phyloP scores from a whole-genome alignment of 2,797 vertebrate genomes.

The Neopelma chrysocephalum region DNA sequence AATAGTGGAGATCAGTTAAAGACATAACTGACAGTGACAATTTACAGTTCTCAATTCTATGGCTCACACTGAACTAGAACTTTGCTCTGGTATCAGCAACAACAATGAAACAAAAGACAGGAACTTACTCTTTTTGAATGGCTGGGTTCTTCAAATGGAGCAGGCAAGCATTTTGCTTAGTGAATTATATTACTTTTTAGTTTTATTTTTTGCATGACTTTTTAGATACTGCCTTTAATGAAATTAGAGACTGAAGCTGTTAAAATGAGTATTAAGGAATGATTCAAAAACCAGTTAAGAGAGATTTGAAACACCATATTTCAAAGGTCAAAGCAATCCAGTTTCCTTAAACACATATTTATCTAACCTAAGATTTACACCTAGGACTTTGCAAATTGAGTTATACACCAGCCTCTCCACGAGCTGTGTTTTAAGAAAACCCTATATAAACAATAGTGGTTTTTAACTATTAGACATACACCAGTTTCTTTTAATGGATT shows the following conservation, averaged over 20 bases:
- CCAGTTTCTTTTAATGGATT: background rate
- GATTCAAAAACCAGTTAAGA: background rate
- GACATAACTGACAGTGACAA: background rate
- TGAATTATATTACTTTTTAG: background rate
- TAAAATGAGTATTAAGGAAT: background rate
- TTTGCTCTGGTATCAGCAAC: background rate
- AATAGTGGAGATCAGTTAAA: background rate
- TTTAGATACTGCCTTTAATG: background rate
- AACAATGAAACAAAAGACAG: background rate
- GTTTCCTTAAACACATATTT: background rate
- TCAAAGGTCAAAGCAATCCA: constrained; percentile 20
- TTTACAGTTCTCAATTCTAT: background rate
- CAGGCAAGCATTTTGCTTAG: background rate
- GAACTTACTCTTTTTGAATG: background rate
- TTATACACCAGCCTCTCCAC: background rate
- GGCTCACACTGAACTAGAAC: background rate
- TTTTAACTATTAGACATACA: background rate
- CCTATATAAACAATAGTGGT: background rate
- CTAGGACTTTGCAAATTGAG: background rate
- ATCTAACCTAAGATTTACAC: background rate
- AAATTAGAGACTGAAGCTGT: background rate
- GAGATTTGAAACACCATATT: background rate
- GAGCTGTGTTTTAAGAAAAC: background rate
- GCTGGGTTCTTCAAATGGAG: background rate
- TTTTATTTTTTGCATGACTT: background rate